A percentile compares a stretch with the other conserved stretches of the same genome.
Evolutionary conservation across 2,888 invertebrate genomes (phyloP).

Genomic region (Thysanoteuthis rhombus): DNA sequence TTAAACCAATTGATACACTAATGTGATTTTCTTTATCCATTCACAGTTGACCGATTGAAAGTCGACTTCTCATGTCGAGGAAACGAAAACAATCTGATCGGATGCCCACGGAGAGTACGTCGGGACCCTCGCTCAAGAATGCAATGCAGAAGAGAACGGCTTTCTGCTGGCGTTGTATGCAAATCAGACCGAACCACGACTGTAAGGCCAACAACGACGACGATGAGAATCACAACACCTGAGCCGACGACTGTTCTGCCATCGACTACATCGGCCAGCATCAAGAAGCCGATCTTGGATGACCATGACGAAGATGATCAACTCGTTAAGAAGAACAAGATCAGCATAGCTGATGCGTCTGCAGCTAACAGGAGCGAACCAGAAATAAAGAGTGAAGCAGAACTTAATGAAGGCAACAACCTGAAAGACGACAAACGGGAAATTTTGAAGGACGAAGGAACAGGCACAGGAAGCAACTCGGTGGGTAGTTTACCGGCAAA

Average conservation of each 20-base stretch:
- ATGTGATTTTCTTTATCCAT: not conserved
- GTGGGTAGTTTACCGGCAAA: not conserved
- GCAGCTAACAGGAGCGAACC: constrained; percentile 13
- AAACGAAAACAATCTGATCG: not conserved
- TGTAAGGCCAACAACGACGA: not conserved
- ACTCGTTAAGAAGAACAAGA: not conserved
- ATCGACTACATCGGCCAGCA: not conserved
- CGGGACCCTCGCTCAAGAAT: not conserved
- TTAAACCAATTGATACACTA: not conserved
- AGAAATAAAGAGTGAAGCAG: not conserved
- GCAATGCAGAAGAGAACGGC: not conserved
- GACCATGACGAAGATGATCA: not conserved
- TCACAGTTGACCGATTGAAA: not conserved
- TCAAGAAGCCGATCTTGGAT: not conserved
- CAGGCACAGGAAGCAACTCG: not conserved
- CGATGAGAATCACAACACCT: not conserved
- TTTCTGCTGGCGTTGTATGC: not conserved
- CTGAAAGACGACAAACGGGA: not conserved
- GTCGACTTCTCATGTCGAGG: constrained; percentile 13
- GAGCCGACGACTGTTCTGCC: not conserved
- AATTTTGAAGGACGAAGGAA: not conserved
- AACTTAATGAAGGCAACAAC: not conserved
- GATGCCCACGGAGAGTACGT: constrained; percentile 17
- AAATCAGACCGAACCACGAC: not conserved
- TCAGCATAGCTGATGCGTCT: not conserved